Percentiles rank a stretch among this genome's conserved stretches.
These are phyloP conservation scores for Lasiommata megera DNA, from an alignment of 2,888 invertebrate species.

Conservation along the genomic window DNA sequence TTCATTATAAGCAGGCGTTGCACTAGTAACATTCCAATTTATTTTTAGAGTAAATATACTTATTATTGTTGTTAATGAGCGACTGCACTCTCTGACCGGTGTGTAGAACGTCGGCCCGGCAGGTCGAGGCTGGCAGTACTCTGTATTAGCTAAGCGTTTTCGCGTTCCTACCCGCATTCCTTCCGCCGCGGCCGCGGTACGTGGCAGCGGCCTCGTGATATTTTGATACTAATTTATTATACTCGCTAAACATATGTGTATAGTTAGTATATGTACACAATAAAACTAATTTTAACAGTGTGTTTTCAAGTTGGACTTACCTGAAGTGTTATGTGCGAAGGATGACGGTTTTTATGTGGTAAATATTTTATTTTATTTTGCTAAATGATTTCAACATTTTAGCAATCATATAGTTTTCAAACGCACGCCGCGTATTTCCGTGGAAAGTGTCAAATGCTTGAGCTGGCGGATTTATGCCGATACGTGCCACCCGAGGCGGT, in stretches of 20 bases:
- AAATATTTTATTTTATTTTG: conserved; percentile 14
- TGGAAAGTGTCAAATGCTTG: no score
- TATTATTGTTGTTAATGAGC: no score
- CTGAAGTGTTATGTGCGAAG: conserved; percentile 40
- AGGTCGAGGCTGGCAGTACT: background rate
- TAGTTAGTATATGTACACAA: background rate
- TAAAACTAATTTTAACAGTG: conserved; percentile 28
- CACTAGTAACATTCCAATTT: no score
- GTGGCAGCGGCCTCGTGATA: conserved; percentile 22
- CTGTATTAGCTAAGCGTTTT: background rate
- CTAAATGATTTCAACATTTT: background rate
- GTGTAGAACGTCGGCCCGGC: no score
- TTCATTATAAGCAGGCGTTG: no score
- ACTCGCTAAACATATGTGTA: conserved; percentile 11
- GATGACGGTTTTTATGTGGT: conserved; percentile 25
- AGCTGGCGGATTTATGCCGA: no score
- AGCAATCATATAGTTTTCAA: background rate
- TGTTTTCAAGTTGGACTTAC: conserved; percentile 61
- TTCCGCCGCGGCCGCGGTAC: background rate
- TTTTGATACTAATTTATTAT: conserved; percentile 33
- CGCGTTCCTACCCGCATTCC: background rate
- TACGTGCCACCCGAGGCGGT: no score
- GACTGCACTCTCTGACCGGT: background rate
- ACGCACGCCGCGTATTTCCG: no score
- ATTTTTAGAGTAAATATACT: no score